Conservation (phyloP, 2,888 invertebrate genomes). For the Calliopum simillimum region DNA sequence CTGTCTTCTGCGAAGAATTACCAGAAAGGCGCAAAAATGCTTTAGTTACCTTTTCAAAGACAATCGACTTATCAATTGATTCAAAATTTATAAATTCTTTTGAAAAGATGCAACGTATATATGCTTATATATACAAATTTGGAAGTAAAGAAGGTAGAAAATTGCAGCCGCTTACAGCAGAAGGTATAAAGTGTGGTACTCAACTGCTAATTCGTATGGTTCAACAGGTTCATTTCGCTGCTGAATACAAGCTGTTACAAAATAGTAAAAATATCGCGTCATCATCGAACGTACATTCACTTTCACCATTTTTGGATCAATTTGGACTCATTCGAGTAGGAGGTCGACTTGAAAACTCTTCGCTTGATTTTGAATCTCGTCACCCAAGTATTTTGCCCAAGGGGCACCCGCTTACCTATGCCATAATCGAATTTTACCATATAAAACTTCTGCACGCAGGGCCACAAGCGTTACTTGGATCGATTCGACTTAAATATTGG, state of each 20-base stretch:
- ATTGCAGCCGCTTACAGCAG: background rate
- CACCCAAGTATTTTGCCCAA: conserved; percentile 39
- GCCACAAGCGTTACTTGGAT: conserved; percentile 22
- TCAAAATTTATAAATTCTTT: conserved; percentile 11
- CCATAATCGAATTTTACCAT: conserved; percentile 22
- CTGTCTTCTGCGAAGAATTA: too few relatives aligned
- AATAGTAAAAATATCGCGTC: background rate
- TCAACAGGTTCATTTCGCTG: background rate
- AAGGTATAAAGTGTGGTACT: conserved; percentile 15
- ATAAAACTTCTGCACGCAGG: conserved; percentile 30
- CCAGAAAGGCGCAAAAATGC: too few relatives aligned
- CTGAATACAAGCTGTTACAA: background rate
- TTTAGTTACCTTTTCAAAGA: background rate
- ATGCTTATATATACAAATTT: background rate
- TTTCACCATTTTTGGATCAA: conserved; percentile 17
- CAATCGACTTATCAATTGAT: background rate
- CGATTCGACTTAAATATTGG: conserved; percentile 29
- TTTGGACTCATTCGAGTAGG: conserved; percentile 36
- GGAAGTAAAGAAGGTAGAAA: background rate
- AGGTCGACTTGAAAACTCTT: conserved; percentile 33
- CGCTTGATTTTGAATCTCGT: conserved; percentile 27
- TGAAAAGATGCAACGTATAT: background rate
- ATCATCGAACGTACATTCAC: background rate
- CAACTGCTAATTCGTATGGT: conserved; percentile 3
- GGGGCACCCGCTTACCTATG: conserved; percentile 22